Conservation (phyloP, 2,888 invertebrate species). For the Eurois occulta region DNA sequence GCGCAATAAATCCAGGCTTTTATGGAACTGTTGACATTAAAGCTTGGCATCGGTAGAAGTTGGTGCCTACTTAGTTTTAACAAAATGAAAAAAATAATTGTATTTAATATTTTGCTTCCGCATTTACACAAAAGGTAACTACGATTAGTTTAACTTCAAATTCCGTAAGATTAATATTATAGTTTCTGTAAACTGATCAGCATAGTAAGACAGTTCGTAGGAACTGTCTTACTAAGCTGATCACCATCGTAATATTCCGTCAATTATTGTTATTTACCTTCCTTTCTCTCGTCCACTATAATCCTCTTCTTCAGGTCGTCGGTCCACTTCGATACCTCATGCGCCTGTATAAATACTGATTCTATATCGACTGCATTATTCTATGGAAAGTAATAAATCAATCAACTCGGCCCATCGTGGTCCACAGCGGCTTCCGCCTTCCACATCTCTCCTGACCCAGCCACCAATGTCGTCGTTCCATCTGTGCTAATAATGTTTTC, state of each 20-base stretch:
- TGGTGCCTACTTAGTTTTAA: neutral
- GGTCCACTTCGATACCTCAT: constrained; percentile 33
- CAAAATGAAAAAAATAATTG: constrained; percentile 2
- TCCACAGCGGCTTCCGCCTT: neutral
- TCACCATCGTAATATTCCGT: neutral
- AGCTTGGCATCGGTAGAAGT: constrained; percentile 1
- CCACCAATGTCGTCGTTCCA: neutral
- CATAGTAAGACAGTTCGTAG: too few species aligned
- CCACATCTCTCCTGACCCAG: neutral
- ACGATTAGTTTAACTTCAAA: neutral
- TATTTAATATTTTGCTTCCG: constrained; percentile 7
- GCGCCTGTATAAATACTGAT: neutral
- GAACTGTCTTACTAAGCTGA: too few species aligned
- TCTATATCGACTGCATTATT: too few species aligned
- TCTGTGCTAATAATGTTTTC: constrained; percentile 25
- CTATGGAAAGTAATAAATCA: neutral
- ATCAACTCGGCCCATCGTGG: neutral
- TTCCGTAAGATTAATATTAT: neutral
- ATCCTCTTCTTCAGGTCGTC: constrained; percentile 26
- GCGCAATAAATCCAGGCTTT: constrained; percentile 34
- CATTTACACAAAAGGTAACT: constrained; percentile 10
- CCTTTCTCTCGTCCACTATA: neutral
- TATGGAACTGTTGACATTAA: constrained; percentile 40
- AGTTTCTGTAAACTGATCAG: neutral
- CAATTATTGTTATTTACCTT: neutral